Evolutionary conservation across 2,888 invertebrate species (phyloP), one percentile per base, ranked within the genome.

Genomic region (Aporophyla lueneburgensis): DNA sequence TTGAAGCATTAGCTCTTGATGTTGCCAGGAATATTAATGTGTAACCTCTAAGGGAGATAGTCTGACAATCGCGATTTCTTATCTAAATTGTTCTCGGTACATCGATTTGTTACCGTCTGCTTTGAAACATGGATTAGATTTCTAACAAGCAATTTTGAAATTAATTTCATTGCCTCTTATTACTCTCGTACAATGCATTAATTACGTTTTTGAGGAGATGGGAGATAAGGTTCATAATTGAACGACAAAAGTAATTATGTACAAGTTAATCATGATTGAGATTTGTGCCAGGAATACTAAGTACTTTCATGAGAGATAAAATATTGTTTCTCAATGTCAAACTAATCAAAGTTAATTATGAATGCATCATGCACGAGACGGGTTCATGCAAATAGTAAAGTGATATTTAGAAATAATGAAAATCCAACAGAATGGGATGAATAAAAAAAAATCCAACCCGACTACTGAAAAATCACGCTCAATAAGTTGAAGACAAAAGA

Each of bases 51-150:
- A 70, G 66, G 58, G 70, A 87, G 83, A 75, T 66, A 77, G 75
- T 72, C 75, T 63, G 46, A 71, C 77, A 81, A 87, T 80, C 59
- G 85, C 79, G 72, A 84, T 86, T 78, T 77, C 82, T 86, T 84
- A 87, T 88, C 86, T 86, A 83, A 84, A 87, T 88, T 80, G 76
- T 81, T 86, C 74, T 82, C 62, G 3, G 70, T 74, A 49, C 65
- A 74, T 81, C 82, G 40, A 86, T 85, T 82, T 81, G 81, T 86
- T 81, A 62, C 56, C 62, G 84, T 77, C 87, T 75, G 16, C 9
- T 56, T 70, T 43, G 67, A 76, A 76, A 74, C 77, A 76, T 79
- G 69, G 56, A 73, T 74, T 81, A 80, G 66, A 74, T 76, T 65
- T 69, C 43, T 75, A 74, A 74, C 46, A 79, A 70, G 21, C 59